Conservation (phyloP, 2,888 invertebrate species). For the Amphipyra tragopoginis region DNA sequence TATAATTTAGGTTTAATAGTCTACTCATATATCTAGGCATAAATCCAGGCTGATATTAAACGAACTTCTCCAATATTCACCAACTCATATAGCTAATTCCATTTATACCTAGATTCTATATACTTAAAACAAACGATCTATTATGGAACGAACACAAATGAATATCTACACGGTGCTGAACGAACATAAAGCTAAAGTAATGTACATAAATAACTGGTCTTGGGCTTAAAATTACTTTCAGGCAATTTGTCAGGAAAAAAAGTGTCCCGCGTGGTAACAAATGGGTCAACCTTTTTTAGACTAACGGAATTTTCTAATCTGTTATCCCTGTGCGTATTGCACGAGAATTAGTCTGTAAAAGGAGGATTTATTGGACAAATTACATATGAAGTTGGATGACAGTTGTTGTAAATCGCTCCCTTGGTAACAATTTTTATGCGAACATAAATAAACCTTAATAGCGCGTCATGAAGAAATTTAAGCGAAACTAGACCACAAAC, state of each 20-base stretch:
- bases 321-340: constrained; percentile 72
- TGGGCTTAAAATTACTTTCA: constrained; percentile 86
- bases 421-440: constrained; percentile 51
- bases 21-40: background rate
- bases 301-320: constrained; percentile 81
- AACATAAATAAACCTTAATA: constrained; percentile 56
- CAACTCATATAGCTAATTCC: constrained; percentile 5
- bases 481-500: constrained; percentile 50
- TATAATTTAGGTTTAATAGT: background rate
- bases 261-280: constrained; percentile 80
- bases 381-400: constrained; percentile 51
- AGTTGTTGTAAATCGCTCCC: constrained; percentile 51
- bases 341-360: constrained; percentile 62
- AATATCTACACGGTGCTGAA: constrained; percentile 56
- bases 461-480: constrained; percentile 53
- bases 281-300: constrained; percentile 83
- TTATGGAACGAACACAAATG: constrained; percentile 44
- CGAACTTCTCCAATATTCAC: constrained; percentile 17
- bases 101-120: constrained; percentile 11
- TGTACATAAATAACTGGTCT: constrained; percentile 84
- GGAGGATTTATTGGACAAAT: constrained; percentile 61
- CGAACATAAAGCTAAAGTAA: constrained; percentile 75
- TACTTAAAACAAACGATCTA: constrained; percentile 31
- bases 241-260: constrained; percentile 86
- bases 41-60: background rate